These are phyloP conservation scores for Rallus limicola DNA, from an alignment of 2,113 vertebrate species.

Conservation along the genomic window DNA sequence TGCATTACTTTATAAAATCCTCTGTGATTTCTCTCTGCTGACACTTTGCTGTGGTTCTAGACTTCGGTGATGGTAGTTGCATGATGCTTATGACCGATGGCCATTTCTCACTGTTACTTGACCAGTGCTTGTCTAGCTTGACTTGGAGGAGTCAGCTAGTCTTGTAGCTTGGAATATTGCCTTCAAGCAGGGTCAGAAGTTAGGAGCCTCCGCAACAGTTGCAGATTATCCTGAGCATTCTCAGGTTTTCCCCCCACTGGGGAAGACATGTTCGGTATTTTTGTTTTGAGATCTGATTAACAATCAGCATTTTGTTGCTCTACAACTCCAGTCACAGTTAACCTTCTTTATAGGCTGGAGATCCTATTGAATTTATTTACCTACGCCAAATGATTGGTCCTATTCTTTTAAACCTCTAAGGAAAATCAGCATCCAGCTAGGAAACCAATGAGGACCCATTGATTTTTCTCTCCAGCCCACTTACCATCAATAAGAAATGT, in stretches of 20 bases:
- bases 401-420: slow-evolving; percentile 28
- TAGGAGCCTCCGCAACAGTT: not conserved
- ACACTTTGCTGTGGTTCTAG: not conserved
- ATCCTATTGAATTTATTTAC: slow-evolving; percentile 8
- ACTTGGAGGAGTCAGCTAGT: not conserved
- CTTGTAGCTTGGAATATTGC: not conserved
- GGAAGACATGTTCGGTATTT: not conserved
- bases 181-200: not conserved
- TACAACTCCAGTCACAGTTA: not conserved
- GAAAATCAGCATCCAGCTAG: not conserved
- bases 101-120: not conserved
- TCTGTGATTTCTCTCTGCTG: not conserved
- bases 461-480: slow-evolving; percentile 27
- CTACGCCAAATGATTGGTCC: not conserved
- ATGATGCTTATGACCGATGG: not conserved
- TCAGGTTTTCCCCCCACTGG: not conserved
- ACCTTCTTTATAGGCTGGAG: not conserved
- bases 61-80: not conserved
- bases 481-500: slow-evolving; percentile 13
- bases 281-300: not conserved
- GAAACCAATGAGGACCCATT: slow-evolving; percentile 31
- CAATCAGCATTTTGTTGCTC: not conserved
- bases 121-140: not conserved
- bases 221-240: not conserved
- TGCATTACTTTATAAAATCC: not conserved